Evolutionary conservation across 2,113 vertebrate genomes (phyloP).

Genomic region (Halichoeres trimaculatus): DNA sequence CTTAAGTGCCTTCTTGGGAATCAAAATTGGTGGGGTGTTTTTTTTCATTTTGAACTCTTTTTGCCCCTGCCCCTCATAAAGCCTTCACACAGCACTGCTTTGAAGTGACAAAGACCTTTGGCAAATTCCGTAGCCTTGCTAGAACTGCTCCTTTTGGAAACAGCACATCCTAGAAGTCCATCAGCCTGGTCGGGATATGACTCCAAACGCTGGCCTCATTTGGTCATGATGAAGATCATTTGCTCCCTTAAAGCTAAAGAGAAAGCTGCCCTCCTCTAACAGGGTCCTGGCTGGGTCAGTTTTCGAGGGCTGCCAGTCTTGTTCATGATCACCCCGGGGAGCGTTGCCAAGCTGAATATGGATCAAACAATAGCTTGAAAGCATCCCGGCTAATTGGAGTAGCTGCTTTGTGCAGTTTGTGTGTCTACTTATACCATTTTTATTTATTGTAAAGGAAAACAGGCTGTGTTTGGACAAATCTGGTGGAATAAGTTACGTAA

Average conservation of each 20-base stretch:
- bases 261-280: conserved; percentile 8
- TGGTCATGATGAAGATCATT: conserved; percentile 39
- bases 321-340: conserved; percentile 41
- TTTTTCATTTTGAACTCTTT: too few species aligned
- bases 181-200: conserved; percentile 2
- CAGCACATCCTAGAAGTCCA: neutral
- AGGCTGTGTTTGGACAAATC: too few species aligned
- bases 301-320: conserved; percentile 36
- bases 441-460: conserved; percentile 24
- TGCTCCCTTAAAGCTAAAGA: conserved; percentile 16
- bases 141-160: too few species aligned
- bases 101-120: too few species aligned
- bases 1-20: too few species aligned
- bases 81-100: too few species aligned
- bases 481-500: too few species aligned
- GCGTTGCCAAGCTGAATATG: conserved; percentile 35
- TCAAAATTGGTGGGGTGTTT: too few species aligned
- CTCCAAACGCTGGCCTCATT: conserved; percentile 1
- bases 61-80: too few species aligned
- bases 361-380: conserved; percentile 40
- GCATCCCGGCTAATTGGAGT: conserved; percentile 37
- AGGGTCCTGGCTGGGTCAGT: conserved; percentile 24
- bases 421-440: conserved; percentile 9
- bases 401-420: neutral
- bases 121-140: too few species aligned